These are phyloP conservation scores for Prunella strophiata DNA, from an alignment of 2,797 vertebrate genomes.

Conservation along the genomic window DNA sequence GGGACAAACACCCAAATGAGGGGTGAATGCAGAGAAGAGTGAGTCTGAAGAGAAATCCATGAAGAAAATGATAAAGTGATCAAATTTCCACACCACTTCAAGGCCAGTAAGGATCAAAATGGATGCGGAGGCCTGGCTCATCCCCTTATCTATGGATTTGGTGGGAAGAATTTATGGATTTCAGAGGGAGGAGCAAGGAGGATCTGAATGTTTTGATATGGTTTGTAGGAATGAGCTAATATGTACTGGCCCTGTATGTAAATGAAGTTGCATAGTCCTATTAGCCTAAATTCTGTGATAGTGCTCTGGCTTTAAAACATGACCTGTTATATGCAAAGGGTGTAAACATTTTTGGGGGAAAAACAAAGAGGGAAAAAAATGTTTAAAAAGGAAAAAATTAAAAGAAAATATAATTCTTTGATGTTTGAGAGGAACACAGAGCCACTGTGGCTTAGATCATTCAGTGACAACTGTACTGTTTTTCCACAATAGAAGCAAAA, in stretches of 20 bases:
- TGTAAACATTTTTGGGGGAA: accelerated
- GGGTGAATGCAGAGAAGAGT: neutral
- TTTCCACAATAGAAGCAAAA: conserved; percentile 2
- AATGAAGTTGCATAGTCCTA: neutral
- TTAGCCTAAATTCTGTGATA: neutral
- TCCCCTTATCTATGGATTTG: conserved; percentile 29
- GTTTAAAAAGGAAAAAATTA: neutral
- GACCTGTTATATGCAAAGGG: neutral
- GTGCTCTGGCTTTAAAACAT: neutral
- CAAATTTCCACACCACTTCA: neutral
- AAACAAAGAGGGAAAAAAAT: neutral
- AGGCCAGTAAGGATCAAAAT: neutral
- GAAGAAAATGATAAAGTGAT: neutral
- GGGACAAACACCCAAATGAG: neutral
- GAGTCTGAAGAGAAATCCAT: neutral
- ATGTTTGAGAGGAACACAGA: neutral
- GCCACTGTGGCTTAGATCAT: neutral
- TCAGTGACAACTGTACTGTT: neutral
- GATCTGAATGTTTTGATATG: conserved; percentile 12
- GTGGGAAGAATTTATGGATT: conserved; percentile 40
- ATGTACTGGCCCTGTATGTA: neutral
- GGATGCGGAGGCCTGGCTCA: neutral
- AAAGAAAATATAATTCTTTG: neutral
- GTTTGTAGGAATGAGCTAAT: neutral
- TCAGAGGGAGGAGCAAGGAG: neutral